A percentile compares a stretch with the other conserved stretches of the same genome.
phyloP scores from a whole-genome alignment of 1,140 invertebrate genomes.

The Mactra quadrangularis region DNA sequence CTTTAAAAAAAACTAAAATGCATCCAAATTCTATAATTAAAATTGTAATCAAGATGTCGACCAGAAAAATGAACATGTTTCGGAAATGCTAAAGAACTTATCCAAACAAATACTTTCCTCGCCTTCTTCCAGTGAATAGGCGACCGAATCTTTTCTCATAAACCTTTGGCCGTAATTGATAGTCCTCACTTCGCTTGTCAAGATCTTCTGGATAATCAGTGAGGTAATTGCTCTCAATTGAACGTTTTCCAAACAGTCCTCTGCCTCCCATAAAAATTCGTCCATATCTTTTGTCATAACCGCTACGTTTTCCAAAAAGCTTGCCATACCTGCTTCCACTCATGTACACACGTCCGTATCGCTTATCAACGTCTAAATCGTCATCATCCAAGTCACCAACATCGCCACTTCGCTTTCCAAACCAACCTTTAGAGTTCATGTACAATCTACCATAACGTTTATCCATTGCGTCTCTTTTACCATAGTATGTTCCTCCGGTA shows the following conservation, averaged over 20 bases:
- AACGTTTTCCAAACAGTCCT: background rate
- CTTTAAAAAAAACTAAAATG: too few species aligned
- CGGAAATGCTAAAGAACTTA: too few species aligned
- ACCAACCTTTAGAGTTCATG: background rate
- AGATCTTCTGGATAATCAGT: background rate
- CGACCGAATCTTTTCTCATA: background rate
- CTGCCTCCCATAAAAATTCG: background rate
- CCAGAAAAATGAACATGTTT: too few species aligned
- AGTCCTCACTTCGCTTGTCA: background rate
- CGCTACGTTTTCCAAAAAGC: conserved; percentile 8
- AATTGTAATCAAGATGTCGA: too few species aligned
- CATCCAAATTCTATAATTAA: too few species aligned
- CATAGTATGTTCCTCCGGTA: background rate
- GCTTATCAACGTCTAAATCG: conserved; percentile 1
- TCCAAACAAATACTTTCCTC: too few species aligned
- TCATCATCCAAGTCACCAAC: background rate
- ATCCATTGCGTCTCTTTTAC: conserved; percentile 16
- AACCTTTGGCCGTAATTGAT: too few species aligned
- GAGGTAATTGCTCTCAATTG: background rate
- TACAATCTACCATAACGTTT: conserved; percentile 20
- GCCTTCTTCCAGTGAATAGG: too few species aligned
- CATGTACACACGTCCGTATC: conserved; percentile 9
- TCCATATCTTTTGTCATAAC: background rate
- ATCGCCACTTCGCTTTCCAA: background rate
- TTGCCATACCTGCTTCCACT: background rate